Conservation (phyloP, 2,888 invertebrate species). For the Ophion ventricosus region DNA sequence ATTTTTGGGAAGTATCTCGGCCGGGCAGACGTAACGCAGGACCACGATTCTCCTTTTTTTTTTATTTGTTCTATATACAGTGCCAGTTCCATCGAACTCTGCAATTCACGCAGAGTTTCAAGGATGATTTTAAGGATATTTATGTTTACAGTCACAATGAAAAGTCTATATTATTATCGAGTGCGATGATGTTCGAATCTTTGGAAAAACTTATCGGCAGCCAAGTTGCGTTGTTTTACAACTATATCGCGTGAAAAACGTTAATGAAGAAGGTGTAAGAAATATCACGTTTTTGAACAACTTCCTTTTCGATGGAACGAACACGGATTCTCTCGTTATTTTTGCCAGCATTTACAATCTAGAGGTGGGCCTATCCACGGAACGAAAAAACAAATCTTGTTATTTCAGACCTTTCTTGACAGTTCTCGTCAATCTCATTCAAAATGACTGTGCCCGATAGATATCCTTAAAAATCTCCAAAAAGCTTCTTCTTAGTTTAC, state of each 20-base stretch:
- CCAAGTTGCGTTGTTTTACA: background rate
- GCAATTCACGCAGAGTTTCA: slow-evolving; percentile 4
- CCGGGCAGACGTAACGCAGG: slow-evolving; percentile 53
- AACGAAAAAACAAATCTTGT: background rate
- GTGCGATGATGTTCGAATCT: background rate
- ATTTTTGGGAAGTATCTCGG: slow-evolving; percentile 23
- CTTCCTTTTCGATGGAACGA: background rate
- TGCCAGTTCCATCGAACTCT: slow-evolving; percentile 49
- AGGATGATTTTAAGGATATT: slow-evolving; percentile 19
- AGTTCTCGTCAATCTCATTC: background rate
- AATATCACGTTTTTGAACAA: background rate
- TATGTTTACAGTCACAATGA: background rate
- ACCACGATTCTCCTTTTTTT: slow-evolving; percentile 52
- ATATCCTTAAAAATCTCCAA: slow-evolving; percentile 26
- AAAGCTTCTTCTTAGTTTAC: slow-evolving; percentile 24
- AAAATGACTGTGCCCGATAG: background rate
- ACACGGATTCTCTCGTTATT: background rate
- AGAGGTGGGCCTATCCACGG: background rate
- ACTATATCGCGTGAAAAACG: background rate
- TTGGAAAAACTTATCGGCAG: background rate
- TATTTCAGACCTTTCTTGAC: background rate
- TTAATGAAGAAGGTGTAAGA: slow-evolving; percentile 13
- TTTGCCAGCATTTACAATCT: background rate
- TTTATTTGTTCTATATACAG: slow-evolving; percentile 25
- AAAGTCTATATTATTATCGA: background rate